A percentile compares a stretch with the other conserved stretches of the same genome.
These are phyloP conservation scores for Lasioglossum lativentre DNA, from an alignment of 2,888 invertebrate species.

Conservation along the genomic window DNA sequence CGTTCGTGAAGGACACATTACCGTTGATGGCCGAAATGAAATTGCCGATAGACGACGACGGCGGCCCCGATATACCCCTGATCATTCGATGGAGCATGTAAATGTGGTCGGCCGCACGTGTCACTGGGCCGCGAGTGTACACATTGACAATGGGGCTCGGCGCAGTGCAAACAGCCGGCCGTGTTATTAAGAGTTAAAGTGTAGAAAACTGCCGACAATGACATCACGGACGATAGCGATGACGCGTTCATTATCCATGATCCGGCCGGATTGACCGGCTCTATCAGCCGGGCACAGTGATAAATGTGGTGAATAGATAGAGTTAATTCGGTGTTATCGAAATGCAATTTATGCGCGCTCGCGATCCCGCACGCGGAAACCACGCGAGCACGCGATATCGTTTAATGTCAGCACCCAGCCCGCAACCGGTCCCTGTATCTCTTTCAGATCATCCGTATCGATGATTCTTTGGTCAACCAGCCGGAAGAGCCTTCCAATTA, in stretches of 20 bases:
- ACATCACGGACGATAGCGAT: constrained; percentile 58
- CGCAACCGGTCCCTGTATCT: constrained; percentile 32
- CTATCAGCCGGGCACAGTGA: constrained; percentile 71
- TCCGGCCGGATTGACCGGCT: constrained; percentile 64
- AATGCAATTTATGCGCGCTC: constrained; percentile 72
- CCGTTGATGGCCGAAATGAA: constrained; percentile 31
- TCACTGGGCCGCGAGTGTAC: constrained; percentile 39
- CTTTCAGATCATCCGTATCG: constrained; percentile 56
- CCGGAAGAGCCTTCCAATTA: constrained; percentile 29
- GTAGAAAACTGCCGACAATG: constrained; percentile 67
- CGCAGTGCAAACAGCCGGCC: constrained; percentile 50
- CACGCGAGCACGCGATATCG: constrained; percentile 60
- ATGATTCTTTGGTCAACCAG: constrained; percentile 48
- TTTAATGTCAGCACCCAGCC: constrained; percentile 60
- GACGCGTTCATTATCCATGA: constrained; percentile 72
- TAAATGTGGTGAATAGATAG: constrained; percentile 72
- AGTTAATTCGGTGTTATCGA: constrained; percentile 74
- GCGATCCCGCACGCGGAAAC: constrained; percentile 29
- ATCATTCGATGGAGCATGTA: constrained; percentile 42
- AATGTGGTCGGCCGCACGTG: constrained; percentile 47
- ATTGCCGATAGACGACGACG: constrained; percentile 41
- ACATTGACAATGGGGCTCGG: constrained; percentile 47
- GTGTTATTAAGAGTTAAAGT: constrained; percentile 66
- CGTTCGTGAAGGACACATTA: constrained; percentile 19
- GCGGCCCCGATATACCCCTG: constrained; percentile 28